Conservation (phyloP, 2,888 invertebrate genomes). For the Lydus trimaculatus region DNA sequence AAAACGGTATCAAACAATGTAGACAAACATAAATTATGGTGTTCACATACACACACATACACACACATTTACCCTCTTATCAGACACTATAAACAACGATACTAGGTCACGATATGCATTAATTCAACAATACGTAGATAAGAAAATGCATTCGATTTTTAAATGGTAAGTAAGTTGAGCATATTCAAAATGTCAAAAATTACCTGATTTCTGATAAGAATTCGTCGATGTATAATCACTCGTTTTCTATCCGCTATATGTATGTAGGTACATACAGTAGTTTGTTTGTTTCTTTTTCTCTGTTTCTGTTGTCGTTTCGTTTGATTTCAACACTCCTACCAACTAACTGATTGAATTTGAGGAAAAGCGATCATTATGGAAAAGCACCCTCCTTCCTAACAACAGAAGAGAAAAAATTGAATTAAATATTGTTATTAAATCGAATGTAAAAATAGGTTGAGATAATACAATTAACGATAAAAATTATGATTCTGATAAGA, state of each 20-base stretch:
- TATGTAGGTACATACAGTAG: no score
- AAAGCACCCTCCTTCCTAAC: no score
- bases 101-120: constrained; percentile 29
- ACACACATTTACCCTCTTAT: constrained; percentile 15
- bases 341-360: no score
- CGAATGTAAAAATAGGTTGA: not conserved
- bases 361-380: no score
- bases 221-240: no score
- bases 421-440: no score
- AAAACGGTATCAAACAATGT: not conserved
- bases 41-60: not conserved
- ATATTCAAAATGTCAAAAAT: not conserved
- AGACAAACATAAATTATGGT: constrained; percentile 20
- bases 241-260: no score
- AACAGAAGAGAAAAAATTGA: no score
- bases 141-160: not conserved
- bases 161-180: not conserved
- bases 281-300: no score
- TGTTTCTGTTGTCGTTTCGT: no score
- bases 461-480: not conserved
- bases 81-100: constrained; percentile 3
- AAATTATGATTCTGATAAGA: not conserved
- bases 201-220: not conserved
- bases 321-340: no score
- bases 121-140: constrained; percentile 12